Base-by-base conservation (phyloP, 2,888 invertebrate species). In the Heliconius hortense region DNA sequence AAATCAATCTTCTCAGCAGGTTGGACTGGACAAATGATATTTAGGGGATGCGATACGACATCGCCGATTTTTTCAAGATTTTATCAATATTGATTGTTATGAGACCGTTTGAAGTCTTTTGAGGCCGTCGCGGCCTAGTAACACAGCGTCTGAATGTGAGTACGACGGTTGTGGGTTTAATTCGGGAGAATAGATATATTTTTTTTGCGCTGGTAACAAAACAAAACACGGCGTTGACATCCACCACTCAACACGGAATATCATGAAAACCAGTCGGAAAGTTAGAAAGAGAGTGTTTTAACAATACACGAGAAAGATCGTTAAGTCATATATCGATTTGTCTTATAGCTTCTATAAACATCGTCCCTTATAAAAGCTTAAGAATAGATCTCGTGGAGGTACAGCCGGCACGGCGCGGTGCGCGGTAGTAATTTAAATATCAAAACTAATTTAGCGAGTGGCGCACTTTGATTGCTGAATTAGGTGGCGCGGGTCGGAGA, bases 401-500 rank as follows among this genome's bases (percentile, higher is more conserved):
- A 88, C 89, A 86, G 82, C 80, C 85, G 86, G 89, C 88, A 31
- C 69, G 76, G 26, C 21, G 31, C 74, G 76, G 72, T 56, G 48
- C 67, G 73, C 77, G 75, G 82, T 85, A 83, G 87, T 88, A 86
- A 92, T 93, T 92, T 92, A 91, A 93, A 93, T 93, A 92, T 92
- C 90, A 90, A 92, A 93, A 93, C 91, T 92, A 92, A 93, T 92
- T 92, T 89, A 89, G 85, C 82, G 85, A 85, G 87, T 89, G 90
- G 86, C 84, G 87, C 88, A 85, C 88, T 90, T 90, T 89, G 91
- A 91, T 91, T 92, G 81, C 83, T 84, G 87, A 87, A 89, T 89
- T 88, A 88, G 85, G 86, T 86, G 86, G 56, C 21, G 73, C 71
- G 79, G 79, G 60, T 60, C 60, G 80, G 77, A 71, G 80, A 83